Conservation (phyloP, 2,113 vertebrate species). For the Chamaea fasciata region DNA sequence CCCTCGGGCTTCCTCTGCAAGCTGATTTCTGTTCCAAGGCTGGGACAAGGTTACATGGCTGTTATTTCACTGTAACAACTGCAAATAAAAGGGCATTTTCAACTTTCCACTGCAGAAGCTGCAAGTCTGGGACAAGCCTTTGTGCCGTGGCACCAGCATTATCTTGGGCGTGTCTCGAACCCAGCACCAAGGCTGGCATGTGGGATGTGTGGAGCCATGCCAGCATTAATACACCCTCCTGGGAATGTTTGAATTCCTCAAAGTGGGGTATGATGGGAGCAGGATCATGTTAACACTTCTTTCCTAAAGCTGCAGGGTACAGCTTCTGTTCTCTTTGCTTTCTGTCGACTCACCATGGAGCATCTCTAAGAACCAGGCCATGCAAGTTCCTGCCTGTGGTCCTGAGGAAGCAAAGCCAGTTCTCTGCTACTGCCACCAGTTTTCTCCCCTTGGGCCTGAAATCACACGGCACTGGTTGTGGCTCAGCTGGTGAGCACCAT, state of each 20-base stretch:
- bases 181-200: neutral
- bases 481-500: neutral
- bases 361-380: neutral
- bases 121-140: neutral
- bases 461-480: neutral
- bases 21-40: neutral
- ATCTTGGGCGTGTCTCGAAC: neutral
- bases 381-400: neutral
- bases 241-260: neutral
- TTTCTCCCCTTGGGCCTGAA: neutral
- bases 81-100: neutral
- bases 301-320: neutral
- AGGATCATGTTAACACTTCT: neutral
- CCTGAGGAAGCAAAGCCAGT: neutral
- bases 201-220: neutral
- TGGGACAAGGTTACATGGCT: neutral
- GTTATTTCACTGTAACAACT: neutral
- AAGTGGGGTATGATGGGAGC: neutral
- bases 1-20: neutral
- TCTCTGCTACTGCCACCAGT: neutral
- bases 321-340: neutral
- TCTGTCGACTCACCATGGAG: neutral
- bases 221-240: neutral
- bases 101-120: neutral
- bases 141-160: rapidly evolving